Evolutionary conservation across 2,797 vertebrate genomes (phyloP).

Genomic region (Miichthys miiuy): DNA sequence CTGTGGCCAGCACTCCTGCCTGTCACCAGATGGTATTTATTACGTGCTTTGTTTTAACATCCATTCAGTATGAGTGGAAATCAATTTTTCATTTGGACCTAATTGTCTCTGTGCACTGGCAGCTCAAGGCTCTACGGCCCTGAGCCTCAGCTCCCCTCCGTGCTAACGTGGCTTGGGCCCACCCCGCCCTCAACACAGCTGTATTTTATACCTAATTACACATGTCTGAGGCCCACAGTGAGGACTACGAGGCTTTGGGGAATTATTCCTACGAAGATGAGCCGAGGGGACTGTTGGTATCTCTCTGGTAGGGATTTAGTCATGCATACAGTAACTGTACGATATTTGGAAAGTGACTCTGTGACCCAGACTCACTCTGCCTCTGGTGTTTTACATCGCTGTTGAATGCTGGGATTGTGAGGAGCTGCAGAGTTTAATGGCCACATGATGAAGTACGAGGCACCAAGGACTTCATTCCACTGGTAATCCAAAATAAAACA

Average conservation of each 20-base stretch:
- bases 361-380: slow-evolving; percentile 53
- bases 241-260: slow-evolving; percentile 65
- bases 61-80: slow-evolving; percentile 83
- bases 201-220: slow-evolving; percentile 84
- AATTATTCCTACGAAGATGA: slow-evolving; percentile 58
- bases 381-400: slow-evolving; percentile 43
- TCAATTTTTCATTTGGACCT: slow-evolving; percentile 85
- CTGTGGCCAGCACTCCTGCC: slow-evolving; percentile 73
- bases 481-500: slow-evolving; percentile 2
- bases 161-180: slow-evolving; percentile 32
- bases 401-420: slow-evolving; percentile 30
- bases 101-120: slow-evolving; percentile 78
- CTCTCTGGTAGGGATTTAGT: slow-evolving; percentile 59
- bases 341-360: slow-evolving; percentile 29
- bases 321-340: slow-evolving; percentile 42
- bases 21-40: slow-evolving; percentile 81
- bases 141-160: slow-evolving; percentile 48
- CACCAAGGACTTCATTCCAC: slow-evolving; percentile 4
- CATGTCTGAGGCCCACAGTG: slow-evolving; percentile 64
- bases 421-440: slow-evolving; percentile 23
- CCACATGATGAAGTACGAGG: slow-evolving; percentile 27
- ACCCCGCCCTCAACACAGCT: slow-evolving; percentile 54
- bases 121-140: slow-evolving; percentile 71
- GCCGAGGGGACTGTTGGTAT: slow-evolving; percentile 53
- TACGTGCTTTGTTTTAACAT: slow-evolving; percentile 84